Conservation (phyloP, 2,888 invertebrate species). For the Callinectes sapidus region DNA sequence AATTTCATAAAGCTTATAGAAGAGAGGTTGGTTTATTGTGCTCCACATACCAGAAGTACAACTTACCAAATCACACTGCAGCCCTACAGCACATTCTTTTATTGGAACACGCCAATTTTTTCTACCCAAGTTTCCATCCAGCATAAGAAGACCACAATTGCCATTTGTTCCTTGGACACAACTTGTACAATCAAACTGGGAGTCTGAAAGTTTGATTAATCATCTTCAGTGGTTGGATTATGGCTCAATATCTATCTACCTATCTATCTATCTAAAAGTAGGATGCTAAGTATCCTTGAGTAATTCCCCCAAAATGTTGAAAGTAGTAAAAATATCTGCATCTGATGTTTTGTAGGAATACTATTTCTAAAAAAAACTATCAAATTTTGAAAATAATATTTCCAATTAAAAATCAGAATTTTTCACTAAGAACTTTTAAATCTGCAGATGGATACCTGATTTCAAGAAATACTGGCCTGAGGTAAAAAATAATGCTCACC, state of each 20-base stretch:
- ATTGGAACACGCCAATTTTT: slow-evolving; percentile 60
- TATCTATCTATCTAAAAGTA: not conserved
- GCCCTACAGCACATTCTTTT: slow-evolving; percentile 56
- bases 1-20: not conserved
- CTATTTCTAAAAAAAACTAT: not conserved
- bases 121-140: slow-evolving; percentile 59
- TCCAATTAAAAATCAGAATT: not conserved
- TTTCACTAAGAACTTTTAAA: not conserved
- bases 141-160: slow-evolving; percentile 59
- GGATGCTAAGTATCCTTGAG: not conserved
- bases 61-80: slow-evolving; percentile 65
- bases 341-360: too few relatives aligned
- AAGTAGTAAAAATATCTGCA: not conserved
- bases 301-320: not conserved
- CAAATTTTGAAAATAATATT: not conserved
- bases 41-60: not conserved
- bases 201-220: slow-evolving; percentile 44
- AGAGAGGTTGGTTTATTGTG: not conserved
- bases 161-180: slow-evolving; percentile 39
- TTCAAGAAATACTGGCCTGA: not conserved
- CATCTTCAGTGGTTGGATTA: not conserved
- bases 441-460: not conserved
- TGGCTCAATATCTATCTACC: not conserved
- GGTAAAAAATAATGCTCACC: slow-evolving; percentile 28
- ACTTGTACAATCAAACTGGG: slow-evolving; percentile 50